phyloP scores from a whole-genome alignment of 2,113 vertebrate genomes.

The Leptosomus discolor region DNA sequence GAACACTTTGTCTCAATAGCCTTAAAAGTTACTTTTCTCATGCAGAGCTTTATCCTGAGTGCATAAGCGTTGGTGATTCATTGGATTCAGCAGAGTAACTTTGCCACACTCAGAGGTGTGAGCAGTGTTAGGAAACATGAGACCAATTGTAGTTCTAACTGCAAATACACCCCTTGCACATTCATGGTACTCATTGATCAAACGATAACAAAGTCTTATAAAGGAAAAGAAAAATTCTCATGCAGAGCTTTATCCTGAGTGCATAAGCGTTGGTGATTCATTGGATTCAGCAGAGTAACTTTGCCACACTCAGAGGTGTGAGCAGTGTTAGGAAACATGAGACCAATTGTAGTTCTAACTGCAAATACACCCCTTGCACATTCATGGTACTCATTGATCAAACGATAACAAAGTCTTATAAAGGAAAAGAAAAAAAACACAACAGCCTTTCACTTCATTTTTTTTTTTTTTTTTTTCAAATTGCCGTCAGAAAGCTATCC shows the following conservation, averaged over 20 bases:
- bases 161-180: background rate
- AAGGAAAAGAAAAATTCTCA: background rate
- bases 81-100: background rate
- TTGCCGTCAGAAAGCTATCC: background rate
- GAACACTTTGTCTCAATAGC: background rate
- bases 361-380: background rate
- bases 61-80: background rate
- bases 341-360: background rate
- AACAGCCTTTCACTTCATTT: background rate
- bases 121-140: background rate
- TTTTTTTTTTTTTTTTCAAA: background rate
- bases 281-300: background rate
- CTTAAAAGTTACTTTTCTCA: background rate
- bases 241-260: background rate
- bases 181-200: background rate
- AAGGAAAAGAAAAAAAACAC: background rate
- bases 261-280: background rate
- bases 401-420: background rate
- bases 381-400: background rate
- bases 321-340: background rate
- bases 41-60: background rate
- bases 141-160: background rate
- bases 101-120: background rate
- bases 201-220: background rate
- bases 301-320: background rate